Evolutionary conservation across 2,888 invertebrate genomes (phyloP), one percentile per base, ranked within the genome.

Genomic region (Nysson spinosus): DNA sequence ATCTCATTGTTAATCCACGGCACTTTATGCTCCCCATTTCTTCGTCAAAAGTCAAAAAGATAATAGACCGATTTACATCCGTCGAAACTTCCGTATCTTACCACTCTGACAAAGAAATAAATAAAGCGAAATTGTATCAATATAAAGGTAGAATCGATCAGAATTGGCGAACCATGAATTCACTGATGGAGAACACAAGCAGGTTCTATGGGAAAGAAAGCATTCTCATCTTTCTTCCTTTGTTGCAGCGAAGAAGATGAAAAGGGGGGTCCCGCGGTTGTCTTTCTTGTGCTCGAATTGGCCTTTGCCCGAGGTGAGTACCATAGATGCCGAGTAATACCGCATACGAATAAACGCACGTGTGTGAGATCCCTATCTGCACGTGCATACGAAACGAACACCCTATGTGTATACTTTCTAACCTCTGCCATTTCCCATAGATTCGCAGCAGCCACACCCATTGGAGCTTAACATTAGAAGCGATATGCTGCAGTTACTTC

Each of bases 361-460:
- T 16, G 42, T 54, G 64, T 70, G 71, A 47, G 64, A 62, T 71
- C 40, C 28, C n/a, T 39, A 55, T 56, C 6, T 6, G 42, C 37
- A 40, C 47, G 40, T 46, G 22, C 37, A 14, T 12, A 20, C 56
- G 46, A 51, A 12, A 19, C 46, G 60, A 60, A 61, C n/a, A 47
- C 61, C 60, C 60, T 43, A 40, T 51, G 30, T 57, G 32, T 46
- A 68, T 49, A 58, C 44, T 58, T 76, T 69, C 69, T 73, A 74
- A 83, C 81, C 81, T 82, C 79, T 83, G 81, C 81, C 80, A 83
- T 83, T 83, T 83, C 83, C 80, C 81, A 82, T 82, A 80, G 82
- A 77, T 77, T 68, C 70, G 63, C 65, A 55, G 69, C 55, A 47
- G 75, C 82, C 83, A 83, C 83, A 82, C 83, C 83, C 82, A 77